These are phyloP conservation scores for Brotula barbata DNA, from an alignment of 2,797 vertebrate species.

Conservation along the genomic window DNA sequence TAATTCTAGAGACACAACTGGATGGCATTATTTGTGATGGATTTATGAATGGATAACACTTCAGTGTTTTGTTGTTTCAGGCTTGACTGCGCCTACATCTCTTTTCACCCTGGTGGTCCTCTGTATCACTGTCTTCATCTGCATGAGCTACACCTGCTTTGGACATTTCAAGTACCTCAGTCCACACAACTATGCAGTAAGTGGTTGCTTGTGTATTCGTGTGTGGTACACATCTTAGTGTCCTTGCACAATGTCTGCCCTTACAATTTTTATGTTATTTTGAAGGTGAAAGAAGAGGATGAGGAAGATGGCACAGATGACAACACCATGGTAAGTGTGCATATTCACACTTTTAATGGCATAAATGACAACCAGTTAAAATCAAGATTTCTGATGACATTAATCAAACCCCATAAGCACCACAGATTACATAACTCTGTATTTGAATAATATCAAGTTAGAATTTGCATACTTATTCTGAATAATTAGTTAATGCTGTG, in stretches of 20 bases:
- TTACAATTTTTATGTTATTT: conserved; percentile 18
- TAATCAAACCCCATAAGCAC: too few relatives aligned
- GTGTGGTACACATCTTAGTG: background rate
- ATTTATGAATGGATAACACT: too few relatives aligned
- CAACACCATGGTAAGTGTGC: conserved; percentile 40
- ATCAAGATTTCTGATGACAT: too few relatives aligned
- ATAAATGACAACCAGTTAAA: too few relatives aligned
- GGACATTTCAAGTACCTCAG: conserved; percentile 91
- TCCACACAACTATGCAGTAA: conserved; percentile 89
- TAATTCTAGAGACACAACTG: too few relatives aligned
- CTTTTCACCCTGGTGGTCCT: conserved; percentile 89
- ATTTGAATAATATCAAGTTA: too few relatives aligned
- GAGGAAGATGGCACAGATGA: conserved; percentile 61
- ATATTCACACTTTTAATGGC: conserved; percentile 6
- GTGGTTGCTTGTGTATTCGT: conserved; percentile 2
- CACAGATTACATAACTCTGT: too few relatives aligned
- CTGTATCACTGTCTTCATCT: conserved; percentile 82
- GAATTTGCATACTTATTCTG: too few relatives aligned
- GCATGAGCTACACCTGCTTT: conserved; percentile 86
- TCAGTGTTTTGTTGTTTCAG: conserved; percentile 67
- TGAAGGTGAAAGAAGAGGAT: conserved; percentile 73
- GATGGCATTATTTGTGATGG: too few relatives aligned
- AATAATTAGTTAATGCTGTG: too few relatives aligned
- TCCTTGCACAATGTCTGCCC: background rate
- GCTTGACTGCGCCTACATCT: conserved; percentile 84